Conservation (phyloP, 2,888 invertebrate species). For the Stenoptilia bipunctidactyla region DNA sequence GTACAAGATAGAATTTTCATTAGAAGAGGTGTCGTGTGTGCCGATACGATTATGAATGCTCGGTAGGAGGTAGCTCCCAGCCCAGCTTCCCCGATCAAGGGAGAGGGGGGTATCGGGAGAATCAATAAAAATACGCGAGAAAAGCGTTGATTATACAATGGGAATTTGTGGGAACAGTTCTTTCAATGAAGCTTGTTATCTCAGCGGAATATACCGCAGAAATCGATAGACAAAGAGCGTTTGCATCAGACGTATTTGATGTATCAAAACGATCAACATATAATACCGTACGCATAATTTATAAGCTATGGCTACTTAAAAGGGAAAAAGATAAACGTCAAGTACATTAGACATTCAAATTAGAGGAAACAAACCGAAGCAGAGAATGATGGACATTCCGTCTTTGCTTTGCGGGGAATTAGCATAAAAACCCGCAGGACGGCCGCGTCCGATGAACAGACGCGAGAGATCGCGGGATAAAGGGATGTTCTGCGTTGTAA, state of each 20-base stretch:
- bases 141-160: constrained; percentile 69
- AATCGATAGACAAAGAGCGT: too few species aligned
- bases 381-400: constrained; percentile 59
- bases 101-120: constrained; percentile 38
- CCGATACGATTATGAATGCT: constrained; percentile 70
- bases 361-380: constrained; percentile 44
- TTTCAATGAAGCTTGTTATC: neutral
- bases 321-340: constrained; percentile 17
- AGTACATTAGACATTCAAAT: constrained; percentile 59
- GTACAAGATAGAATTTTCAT: constrained; percentile 40
- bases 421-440: constrained; percentile 50
- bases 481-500: neutral
- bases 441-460: constrained; percentile 42
- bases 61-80: constrained; percentile 66
- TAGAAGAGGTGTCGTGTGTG: constrained; percentile 42
- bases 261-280: too few species aligned
- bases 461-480: constrained; percentile 22
- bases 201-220: too few species aligned
- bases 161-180: constrained; percentile 31
- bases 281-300: constrained; percentile 7
- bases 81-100: constrained; percentile 41
- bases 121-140: constrained; percentile 71
- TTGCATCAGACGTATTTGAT: too few species aligned
- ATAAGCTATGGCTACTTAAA: constrained; percentile 5
- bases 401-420: constrained; percentile 46